phyloP scores from a whole-genome alignment of 2,888 invertebrate species.

The Onchidella celtica region DNA sequence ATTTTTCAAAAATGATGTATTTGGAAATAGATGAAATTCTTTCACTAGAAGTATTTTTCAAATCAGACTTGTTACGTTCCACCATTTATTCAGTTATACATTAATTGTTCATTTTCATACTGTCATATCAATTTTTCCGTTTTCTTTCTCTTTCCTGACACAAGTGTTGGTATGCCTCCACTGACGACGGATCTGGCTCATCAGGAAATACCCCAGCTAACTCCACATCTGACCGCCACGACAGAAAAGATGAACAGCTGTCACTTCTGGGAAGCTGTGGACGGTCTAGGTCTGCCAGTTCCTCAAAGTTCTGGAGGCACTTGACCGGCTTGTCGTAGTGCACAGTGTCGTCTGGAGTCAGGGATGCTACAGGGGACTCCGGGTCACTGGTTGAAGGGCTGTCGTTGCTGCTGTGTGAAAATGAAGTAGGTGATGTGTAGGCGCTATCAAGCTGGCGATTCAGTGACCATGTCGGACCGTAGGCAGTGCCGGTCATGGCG shows the following conservation, averaged over 20 bases:
- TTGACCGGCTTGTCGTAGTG: not conserved
- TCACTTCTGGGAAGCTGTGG: constrained; percentile 25
- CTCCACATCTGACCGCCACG: constrained; percentile 42
- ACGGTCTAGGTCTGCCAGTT: not conserved
- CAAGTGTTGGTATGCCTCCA: not conserved
- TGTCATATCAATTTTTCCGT: too few relatives aligned
- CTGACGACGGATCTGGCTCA: constrained; percentile 22
- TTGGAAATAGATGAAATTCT: too few relatives aligned
- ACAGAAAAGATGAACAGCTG: constrained; percentile 44
- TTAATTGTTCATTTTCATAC: too few relatives aligned
- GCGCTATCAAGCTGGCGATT: constrained; percentile 20
- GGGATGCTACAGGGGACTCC: constrained; percentile 1
- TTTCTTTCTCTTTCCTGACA: too few relatives aligned
- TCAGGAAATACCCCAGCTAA: constrained; percentile 31
- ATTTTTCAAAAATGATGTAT: too few relatives aligned
- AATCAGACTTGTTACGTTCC: too few relatives aligned
- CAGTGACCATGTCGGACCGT: constrained; percentile 22
- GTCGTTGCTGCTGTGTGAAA: constrained; percentile 7
- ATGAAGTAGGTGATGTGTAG: constrained; percentile 27
- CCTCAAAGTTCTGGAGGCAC: not conserved
- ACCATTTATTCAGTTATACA: too few relatives aligned
- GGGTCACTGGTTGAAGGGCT: constrained; percentile 21
- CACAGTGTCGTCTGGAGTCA: too few relatives aligned
- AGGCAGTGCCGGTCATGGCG: constrained; percentile 37
- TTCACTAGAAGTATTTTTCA: too few relatives aligned